Conservation (phyloP, 2,797 vertebrate species). For the Leptoclinus maculatus region DNA sequence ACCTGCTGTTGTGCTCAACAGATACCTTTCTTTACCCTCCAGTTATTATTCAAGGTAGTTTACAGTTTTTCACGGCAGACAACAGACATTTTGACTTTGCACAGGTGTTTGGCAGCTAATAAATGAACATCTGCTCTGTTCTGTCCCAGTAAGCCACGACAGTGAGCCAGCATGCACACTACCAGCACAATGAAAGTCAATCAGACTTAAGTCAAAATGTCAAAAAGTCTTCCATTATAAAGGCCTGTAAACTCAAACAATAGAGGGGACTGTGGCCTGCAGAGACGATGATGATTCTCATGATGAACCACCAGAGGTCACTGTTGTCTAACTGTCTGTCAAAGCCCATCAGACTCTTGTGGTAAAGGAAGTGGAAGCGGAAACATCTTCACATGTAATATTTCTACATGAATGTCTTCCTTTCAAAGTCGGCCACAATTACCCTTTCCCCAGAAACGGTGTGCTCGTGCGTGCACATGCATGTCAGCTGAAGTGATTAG, state of each 20-base stretch:
- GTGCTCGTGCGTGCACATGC: not conserved
- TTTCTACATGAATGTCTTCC: not conserved
- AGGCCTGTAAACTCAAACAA: not conserved
- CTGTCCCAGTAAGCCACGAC: not conserved
- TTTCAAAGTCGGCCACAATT: conserved; percentile 6
- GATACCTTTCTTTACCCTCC: not conserved
- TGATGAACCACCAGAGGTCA: conserved; percentile 57
- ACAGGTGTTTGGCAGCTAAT: not conserved
- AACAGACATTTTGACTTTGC: not conserved
- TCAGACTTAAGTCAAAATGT: not conserved
- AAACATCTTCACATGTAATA: not conserved
- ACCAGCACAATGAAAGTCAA: not conserved
- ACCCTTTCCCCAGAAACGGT: not conserved
- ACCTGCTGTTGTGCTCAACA: not conserved
- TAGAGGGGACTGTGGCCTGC: not conserved
- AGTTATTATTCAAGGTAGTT: not conserved
- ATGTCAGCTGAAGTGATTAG: conserved; percentile 38
- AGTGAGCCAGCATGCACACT: not conserved
- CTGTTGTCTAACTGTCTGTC: conserved; percentile 24
- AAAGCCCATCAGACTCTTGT: not conserved
- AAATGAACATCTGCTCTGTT: not conserved
- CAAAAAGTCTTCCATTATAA: not conserved
- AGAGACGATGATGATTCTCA: not conserved
- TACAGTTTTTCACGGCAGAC: not conserved
- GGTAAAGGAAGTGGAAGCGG: not conserved